Base-by-base conservation (phyloP, 2,888 invertebrate species). In the Poecilus cupreus region DNA sequence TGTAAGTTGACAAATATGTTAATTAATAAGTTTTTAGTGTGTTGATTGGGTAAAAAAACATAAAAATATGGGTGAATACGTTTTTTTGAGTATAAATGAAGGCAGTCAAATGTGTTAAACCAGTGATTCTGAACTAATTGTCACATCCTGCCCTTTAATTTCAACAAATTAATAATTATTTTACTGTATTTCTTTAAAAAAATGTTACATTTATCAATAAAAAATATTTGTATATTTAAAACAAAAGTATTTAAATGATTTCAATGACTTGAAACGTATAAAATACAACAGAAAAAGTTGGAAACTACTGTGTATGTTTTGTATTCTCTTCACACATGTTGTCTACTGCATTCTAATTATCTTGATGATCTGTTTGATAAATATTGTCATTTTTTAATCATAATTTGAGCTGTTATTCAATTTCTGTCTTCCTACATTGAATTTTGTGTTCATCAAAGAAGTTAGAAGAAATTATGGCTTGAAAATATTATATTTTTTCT, bases 241-340 rank as follows among this genome's bases (percentile, higher is more conserved):
- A n/a, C n/a, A n/a, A n/a, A n/a, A n/a, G n/a, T n/a, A n/a, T n/a
- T n/a, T n/a, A n/a, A n/a, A n/a, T n/a, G n/a, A n/a, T n/a, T n/a
- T n/a, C n/a, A n/a, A n/a, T n/a, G n/a, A n/a, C n/a, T n/a, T n/a
- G n/a, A n/a, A n/a, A n/a, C n/a, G n/a, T n/a, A n/a, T 3, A 32
- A 32, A 10, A 3, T 70, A 39, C n/a, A 13, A 16, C 39, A 3
- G 18, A 39, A 70, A 39, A 37, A 8, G 24, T 74, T 46, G 22
- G 26, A 16, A 16, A 51, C 75, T 51, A 18, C 75, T 51, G n/a
- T n/a, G 3, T 51, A 49, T 75, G 75, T 75, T 75, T 75, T 75
- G 75, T 75, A 75, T 75, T 46, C 75, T 49, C 26, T 51, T 26
- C 75, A 75, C 75, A 75, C 75, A 75, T 75, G 75, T 11, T 75